Percentiles rank a stretch among this genome's conserved stretches.
Evolutionary conservation across 2,113 vertebrate genomes (phyloP).

Genomic region (Pelecanus crispus): DNA sequence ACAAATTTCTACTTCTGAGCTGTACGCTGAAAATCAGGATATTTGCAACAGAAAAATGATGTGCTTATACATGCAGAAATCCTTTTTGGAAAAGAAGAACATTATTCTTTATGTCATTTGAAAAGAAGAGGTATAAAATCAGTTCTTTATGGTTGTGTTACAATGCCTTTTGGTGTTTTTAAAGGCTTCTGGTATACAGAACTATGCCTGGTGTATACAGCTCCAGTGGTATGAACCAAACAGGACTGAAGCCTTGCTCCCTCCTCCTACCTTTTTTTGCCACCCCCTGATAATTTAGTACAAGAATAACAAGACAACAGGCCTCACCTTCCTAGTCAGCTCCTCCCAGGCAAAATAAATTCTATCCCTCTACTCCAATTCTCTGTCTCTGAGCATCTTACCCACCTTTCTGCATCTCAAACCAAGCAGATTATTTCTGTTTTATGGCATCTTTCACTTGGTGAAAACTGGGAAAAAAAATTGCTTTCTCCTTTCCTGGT

Average conservation of each 20-base stretch:
- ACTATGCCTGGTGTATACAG: not conserved
- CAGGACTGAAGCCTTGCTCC: not conserved
- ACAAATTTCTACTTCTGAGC: not conserved
- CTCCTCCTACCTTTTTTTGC: not conserved
- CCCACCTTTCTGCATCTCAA: not conserved
- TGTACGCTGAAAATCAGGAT: not conserved
- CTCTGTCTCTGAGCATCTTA: not conserved
- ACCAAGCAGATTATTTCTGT: not conserved
- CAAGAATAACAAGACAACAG: not conserved
- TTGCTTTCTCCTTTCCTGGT: not conserved
- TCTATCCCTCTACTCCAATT: not conserved
- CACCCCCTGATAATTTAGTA: not conserved
- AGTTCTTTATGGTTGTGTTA: not conserved
- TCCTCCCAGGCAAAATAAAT: not conserved
- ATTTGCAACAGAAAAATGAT: not conserved
- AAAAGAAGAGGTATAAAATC: not conserved
- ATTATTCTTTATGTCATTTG: not conserved
- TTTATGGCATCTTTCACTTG: not conserved
- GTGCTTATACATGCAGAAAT: not conserved
- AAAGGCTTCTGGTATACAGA: not conserved
- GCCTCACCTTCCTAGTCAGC: not conserved
- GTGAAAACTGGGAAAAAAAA: not conserved
- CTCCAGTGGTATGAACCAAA: not conserved
- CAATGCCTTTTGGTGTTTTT: not conserved
- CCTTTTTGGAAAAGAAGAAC: not conserved